Base-by-base conservation (phyloP, 2,797 vertebrate species). In the Agapornis canus region DNA sequence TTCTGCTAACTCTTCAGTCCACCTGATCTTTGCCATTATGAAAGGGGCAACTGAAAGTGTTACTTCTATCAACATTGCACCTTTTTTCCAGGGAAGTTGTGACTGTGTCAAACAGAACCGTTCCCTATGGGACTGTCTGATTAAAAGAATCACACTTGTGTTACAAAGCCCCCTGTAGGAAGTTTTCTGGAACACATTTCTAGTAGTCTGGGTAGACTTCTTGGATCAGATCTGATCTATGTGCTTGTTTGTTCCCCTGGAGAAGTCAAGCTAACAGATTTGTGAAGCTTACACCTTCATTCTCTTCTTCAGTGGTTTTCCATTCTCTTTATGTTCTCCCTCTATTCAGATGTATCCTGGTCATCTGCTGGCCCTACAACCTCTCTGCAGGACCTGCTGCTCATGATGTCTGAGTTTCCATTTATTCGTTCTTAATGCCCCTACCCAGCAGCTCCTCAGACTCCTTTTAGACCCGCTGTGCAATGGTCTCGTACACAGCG, bases 31-130 rank as follows among this genome's bases (percentile, higher is more conserved):
- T 80, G 76, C 32, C 26, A 15, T 15, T 9, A 4, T 13, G 60
- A 72, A 63, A 29, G 19, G 26, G 37, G 10, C 16, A 40, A 7
- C 52, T 17, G 20, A 6, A 42, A 39, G 80, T 31, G 56, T 35
- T 35, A 4, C 8, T 68, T 63, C 4, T 25, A 21, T 64, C 45
- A 18, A 14, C 29, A 8, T 13, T 5, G 2, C 45, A 26, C 61
- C n/a, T 70, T 52, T 79, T 45, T 51, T 42, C 71, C 32, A 10
- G 43, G 66, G 42, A 45, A n/a, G 6, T 10, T 13, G 26, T 26
- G 23, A 48, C 2, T 31, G 1, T 6, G 11, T n/a, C 60, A 37
- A 29, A 19, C 47, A 54, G n/a, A 14, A 3, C 16, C 1, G 20
- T 22, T 35, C 26, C 66, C 47, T 7, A 11, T 29, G 35, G 63